A percentile compares a stretch with the other conserved stretches of the same genome.
Evolutionary conservation across 2,888 invertebrate species (phyloP).

Genomic region (Drosophila pseudotalamancana): DNA sequence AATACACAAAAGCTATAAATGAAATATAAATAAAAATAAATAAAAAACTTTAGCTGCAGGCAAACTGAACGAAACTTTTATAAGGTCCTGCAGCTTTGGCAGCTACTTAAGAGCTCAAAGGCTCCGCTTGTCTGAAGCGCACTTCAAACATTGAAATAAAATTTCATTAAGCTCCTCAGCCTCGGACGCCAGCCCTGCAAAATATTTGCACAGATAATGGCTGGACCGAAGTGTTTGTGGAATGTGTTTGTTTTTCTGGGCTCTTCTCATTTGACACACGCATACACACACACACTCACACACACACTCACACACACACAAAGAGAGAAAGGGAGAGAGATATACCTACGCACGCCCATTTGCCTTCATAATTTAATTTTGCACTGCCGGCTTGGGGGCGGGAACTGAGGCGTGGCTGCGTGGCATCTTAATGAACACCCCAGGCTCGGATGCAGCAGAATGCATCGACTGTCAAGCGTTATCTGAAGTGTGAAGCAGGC

Average conservation of each 20-base stretch:
- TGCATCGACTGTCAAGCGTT: constrained; percentile 27
- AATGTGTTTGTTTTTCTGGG: constrained; percentile 40
- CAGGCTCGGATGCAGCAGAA: constrained; percentile 32
- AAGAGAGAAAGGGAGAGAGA: too few species aligned
- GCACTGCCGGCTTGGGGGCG: constrained; percentile 32
- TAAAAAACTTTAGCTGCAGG: not conserved
- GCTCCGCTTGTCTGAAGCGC: constrained; percentile 37
- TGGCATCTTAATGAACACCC: constrained; percentile 52
- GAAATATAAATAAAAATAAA: not conserved
- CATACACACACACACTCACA: constrained; percentile 5
- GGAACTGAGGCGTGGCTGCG: constrained; percentile 33
- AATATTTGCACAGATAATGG: constrained; percentile 69
- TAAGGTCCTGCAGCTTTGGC: constrained; percentile 33
- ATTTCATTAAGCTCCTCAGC: constrained; percentile 50
- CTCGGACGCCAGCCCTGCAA: constrained; percentile 20
- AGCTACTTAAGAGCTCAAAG: constrained; percentile 43
- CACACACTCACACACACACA: constrained; percentile 14
- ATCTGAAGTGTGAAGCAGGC: constrained; percentile 11
- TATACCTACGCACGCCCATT: constrained; percentile 26
- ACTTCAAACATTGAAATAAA: constrained; percentile 71
- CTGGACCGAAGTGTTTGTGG: constrained; percentile 48
- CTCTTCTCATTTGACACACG: constrained; percentile 31
- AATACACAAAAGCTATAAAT: constrained; percentile 1
- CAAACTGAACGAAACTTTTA: not conserved
- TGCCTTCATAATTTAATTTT: constrained; percentile 65